Conservation (phyloP, 2,888 invertebrate genomes). For the Eupelmus urozonus region DNA sequence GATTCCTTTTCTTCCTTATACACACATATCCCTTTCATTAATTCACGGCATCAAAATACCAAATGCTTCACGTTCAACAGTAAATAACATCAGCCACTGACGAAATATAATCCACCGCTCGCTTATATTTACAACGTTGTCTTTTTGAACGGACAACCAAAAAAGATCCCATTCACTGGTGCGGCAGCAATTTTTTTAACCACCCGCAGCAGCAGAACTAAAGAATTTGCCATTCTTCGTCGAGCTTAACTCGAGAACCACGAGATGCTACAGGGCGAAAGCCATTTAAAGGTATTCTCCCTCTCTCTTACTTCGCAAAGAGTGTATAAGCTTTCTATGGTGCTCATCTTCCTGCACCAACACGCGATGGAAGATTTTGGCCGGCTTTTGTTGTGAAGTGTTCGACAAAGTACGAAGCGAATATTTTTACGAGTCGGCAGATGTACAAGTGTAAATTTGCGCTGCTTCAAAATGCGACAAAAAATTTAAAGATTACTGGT, state of each 20-base stretch:
- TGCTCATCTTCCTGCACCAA: neutral
- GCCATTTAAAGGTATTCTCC: constrained; percentile 3
- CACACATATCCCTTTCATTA: neutral
- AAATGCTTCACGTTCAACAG: neutral
- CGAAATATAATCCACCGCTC: neutral
- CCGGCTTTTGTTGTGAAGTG: constrained; percentile 1
- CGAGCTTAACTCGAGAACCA: neutral
- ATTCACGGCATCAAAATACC: neutral
- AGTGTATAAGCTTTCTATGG: neutral
- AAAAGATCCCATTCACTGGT: neutral
- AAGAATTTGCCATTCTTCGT: constrained; percentile 39
- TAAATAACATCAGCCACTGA: neutral
- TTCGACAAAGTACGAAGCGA: neutral
- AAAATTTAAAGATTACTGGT: too few species aligned
- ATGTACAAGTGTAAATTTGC: neutral
- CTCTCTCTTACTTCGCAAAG: neutral
- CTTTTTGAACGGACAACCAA: neutral
- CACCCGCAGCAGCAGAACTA: neutral
- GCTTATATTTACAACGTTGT: neutral
- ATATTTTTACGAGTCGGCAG: neutral
- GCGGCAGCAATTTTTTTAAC: neutral
- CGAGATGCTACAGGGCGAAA: too few species aligned
- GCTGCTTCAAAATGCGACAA: too few species aligned
- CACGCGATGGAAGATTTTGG: constrained; percentile 31
- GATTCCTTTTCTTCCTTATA: neutral